Base-by-base conservation (phyloP, 2,797 vertebrate genomes). In the Cuniculus paca region DNA sequence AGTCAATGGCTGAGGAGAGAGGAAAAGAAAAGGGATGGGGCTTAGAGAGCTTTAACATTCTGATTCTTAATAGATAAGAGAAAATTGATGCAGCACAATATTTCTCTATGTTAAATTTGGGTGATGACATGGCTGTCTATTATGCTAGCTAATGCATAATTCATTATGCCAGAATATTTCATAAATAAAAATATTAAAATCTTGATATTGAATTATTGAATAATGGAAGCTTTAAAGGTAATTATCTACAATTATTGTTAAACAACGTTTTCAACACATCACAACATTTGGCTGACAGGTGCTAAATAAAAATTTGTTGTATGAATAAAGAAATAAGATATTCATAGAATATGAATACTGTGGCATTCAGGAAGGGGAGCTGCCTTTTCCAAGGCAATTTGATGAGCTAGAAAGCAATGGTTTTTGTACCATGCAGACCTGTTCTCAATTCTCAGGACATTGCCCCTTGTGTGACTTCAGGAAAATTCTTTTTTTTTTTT, bases 171-270 rank as follows among this genome's bases (percentile, higher is more conserved):
- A 95, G 61, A 90, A 52, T 80, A 87, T 74, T 89, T 90, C 58
- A 91, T 82, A 96, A 95, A 91, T 89, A 89, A 92, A 93, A 91
- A 92, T 74, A 83, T 83, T 75, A 93, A 94, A 96, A 88, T 63
- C 17, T 61, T 87, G 17, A 83, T 85, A 92, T 58, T 83, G 58
- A 92, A 58, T 88, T 91, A 87, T 85, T 95, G n/a, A 83, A 63
- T 96, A 95, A 95, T 84, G n/a, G 42, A 31, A 91, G 56, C 50
- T 63, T 60, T 88, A 91, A 96, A 91, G 45, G 63, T 95, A 89
- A 90, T 91, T 95, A 75, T 24, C 50, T 79, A 36, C 20, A 93
- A 96, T 96, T 86, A 94, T 78, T 91, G 24, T 91, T 86, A 91
- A 95, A 56, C 50, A 94, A 54, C 11, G 4, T 9, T 88, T 83